phyloP scores from a whole-genome alignment of 2,888 invertebrate genomes.

The Cryptus viduatorius region DNA sequence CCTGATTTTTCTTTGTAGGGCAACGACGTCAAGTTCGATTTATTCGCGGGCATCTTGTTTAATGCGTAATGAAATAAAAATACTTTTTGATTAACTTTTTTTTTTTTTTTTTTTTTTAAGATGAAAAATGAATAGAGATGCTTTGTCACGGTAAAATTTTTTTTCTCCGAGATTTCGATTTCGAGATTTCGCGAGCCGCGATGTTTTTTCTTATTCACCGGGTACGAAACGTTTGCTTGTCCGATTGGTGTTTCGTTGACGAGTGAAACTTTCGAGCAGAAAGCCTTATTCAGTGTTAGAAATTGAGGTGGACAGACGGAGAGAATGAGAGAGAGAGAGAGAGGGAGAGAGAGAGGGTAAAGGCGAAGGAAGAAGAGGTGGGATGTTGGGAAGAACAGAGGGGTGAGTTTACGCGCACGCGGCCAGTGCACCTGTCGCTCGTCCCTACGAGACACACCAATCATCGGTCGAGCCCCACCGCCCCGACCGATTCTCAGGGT shows the following conservation, averaged over 20 bases:
- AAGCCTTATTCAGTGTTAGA: conserved; percentile 50
- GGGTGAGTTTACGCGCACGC: conserved; percentile 66
- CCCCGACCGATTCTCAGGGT: conserved; percentile 47
- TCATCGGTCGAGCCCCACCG: conserved; percentile 59
- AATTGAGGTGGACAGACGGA: conserved; percentile 37
- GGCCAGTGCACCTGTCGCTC: conserved; percentile 72
- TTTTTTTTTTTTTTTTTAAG: neutral
- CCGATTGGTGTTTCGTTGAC: conserved; percentile 54
- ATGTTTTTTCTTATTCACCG: conserved; percentile 23
- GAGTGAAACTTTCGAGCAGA: conserved; percentile 63
- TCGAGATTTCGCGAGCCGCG: conserved; percentile 12
- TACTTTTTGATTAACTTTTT: neutral
- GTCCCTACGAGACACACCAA: conserved; percentile 63
- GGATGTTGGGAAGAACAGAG: conserved; percentile 39
- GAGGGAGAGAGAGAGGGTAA: conserved; percentile 36
- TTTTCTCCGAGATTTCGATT: neutral
- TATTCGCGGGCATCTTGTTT: conserved; percentile 82
- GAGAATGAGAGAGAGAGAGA: conserved; percentile 12
- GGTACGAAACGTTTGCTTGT: conserved; percentile 34
- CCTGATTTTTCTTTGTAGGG: conserved; percentile 79
- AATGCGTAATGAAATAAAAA: conserved; percentile 3
- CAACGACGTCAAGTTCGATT: conserved; percentile 77
- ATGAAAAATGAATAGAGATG: conserved; percentile 3
- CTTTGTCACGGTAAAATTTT: neutral
- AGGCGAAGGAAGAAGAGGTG: conserved; percentile 56